Base-by-base conservation (phyloP, 2,113 vertebrate species). In the Philantomba maxwellii region DNA sequence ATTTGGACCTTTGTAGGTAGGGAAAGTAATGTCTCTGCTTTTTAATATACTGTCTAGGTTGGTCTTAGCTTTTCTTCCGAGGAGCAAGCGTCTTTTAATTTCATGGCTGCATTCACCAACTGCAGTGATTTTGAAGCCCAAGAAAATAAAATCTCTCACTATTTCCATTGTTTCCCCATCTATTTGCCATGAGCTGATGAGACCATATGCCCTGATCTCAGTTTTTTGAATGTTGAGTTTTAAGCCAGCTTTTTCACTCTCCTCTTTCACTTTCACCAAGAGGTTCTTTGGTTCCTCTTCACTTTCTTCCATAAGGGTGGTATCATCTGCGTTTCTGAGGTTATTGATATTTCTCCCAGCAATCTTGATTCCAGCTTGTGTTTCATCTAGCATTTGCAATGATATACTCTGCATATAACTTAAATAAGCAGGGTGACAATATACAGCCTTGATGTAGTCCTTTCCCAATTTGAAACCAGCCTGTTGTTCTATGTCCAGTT, bases 61-160 rank as follows among this genome's bases (percentile, higher is more conserved):
- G n/a, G 19, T 70, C 11, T 23, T 70, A 70, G n/a, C n/a, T 70
- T 70, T 70, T 70, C n/a, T 70, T 23, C 66, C 0, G 0, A 70
- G n/a, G 10, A 70, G 19, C 66, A 70, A 70, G 19, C 0, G 0
- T 39, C n/a, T 70, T 70, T 70, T 23, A 70, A 39, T 70, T 70
- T 70, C n/a, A 39, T 70, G 66, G n/a, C 66, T 39, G n/a, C n/a
- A 70, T 12, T 39, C n/a, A 70, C n/a, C 19, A 70, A 39, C n/a
- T 39, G 66, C 66, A 70, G n/a, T 70, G 66, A 70, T 70, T 70
- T 12, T 23, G 66, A 33, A 70, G n/a, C 19, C 66, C n/a, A 70
- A 70, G 66, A 70, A 70, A 70, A 70, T 39, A 39, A 70, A 70
- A 70, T 70, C n/a, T 36, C 66, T 70, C 19, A 39, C 66, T 70